These are phyloP conservation scores for Siniperca knerii DNA, from an alignment of 2,113 vertebrate genomes.

Conservation along the genomic window DNA sequence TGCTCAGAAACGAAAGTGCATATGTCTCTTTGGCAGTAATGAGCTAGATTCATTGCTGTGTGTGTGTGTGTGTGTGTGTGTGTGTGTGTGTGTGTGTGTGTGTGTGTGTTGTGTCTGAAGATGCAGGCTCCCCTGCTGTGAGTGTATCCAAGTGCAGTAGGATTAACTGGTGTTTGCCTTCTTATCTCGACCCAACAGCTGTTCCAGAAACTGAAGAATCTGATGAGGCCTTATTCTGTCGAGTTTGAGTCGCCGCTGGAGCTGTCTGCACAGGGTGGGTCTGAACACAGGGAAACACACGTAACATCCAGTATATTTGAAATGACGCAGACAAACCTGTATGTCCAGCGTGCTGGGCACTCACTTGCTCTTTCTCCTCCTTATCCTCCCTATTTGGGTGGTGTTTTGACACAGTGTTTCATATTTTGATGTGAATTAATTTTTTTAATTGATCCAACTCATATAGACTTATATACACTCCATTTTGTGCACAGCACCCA, in stretches of 20 bases:
- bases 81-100: constrained; percentile 4
- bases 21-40: constrained; percentile 31
- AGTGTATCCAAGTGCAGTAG: constrained; percentile 35
- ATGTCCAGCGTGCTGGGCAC: neutral
- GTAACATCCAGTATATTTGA: neutral
- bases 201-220: constrained; percentile 97
- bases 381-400: neutral
- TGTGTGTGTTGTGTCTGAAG: constrained; percentile 20
- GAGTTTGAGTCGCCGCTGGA: constrained; percentile 97
- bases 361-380: neutral
- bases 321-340: neutral
- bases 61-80: neutral
- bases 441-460: neutral
- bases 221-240: constrained; percentile 97
- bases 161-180: constrained; percentile 68
- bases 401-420: neutral
- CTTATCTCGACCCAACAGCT: constrained; percentile 89
- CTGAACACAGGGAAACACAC: neutral
- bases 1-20: neutral
- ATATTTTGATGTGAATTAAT: neutral
- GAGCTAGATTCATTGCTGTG: constrained; percentile 27
- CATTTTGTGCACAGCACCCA: neutral
- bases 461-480: neutral
- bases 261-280: constrained; percentile 97
- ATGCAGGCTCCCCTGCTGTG: constrained; percentile 40